These are phyloP conservation scores for Centruroides sculpturatus DNA, from an alignment of 1,140 invertebrate species.

Conservation along the genomic window DNA sequence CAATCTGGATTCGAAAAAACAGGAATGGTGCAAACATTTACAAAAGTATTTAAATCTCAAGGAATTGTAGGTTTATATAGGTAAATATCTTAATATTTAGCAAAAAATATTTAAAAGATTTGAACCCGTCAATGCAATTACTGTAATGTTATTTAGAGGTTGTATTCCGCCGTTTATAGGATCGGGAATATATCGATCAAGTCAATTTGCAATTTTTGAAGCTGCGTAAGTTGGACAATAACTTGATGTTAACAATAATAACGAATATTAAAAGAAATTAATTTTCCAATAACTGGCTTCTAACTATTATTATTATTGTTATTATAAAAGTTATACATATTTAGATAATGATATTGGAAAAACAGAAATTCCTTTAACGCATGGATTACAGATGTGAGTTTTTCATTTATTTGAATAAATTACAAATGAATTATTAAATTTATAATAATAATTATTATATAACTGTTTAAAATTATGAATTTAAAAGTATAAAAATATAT, in stretches of 20 bases:
- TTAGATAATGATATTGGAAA: slow-evolving; percentile 20
- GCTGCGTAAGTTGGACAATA: slow-evolving; percentile 22
- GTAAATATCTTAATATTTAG: slow-evolving; percentile 12
- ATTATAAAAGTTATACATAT: slow-evolving; percentile 26
- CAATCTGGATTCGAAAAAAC: slow-evolving; percentile 26
- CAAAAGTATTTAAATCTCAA: slow-evolving; percentile 22
- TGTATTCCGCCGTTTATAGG: slow-evolving; percentile 27
- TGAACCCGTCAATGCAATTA: no score
- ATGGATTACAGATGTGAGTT: slow-evolving; percentile 25
- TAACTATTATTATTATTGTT: background rate
- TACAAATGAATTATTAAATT: no score
- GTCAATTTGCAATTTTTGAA: slow-evolving; percentile 29
- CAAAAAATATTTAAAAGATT: no score
- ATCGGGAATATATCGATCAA: slow-evolving; percentile 26
- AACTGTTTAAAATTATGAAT: no score
- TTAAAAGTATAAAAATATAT: no score
- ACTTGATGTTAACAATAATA: background rate
- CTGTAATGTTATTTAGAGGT: slow-evolving; percentile 16
- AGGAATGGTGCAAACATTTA: slow-evolving; percentile 24
- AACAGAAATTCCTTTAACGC: slow-evolving; percentile 21
- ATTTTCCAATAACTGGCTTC: no score
- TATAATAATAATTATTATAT: no score
- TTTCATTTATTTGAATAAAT: slow-evolving; percentile 1
- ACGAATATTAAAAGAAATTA: no score
- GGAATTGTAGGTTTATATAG: slow-evolving; percentile 26